Conservation (phyloP, 2,888 invertebrate species). For the Heliconius sara region DNA sequence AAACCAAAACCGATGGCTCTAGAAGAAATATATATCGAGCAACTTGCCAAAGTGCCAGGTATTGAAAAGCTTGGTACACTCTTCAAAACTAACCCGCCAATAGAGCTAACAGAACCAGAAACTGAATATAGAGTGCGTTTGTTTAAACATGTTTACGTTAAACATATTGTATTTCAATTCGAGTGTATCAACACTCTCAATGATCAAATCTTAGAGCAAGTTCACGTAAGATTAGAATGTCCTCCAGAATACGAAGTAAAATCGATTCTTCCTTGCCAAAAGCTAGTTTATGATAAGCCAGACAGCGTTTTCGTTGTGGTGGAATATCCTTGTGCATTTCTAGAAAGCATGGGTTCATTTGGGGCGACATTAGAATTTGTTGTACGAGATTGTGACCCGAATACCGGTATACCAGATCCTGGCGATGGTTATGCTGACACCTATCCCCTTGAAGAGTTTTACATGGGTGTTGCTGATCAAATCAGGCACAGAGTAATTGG, state of each 20-base stretch:
- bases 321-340: conserved; percentile 79
- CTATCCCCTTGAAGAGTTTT: conserved; percentile 95
- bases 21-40: conserved; percentile 94
- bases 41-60: conserved; percentile 91
- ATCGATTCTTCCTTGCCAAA: conserved; percentile 88
- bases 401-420: conserved; percentile 95
- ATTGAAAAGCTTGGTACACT: conserved; percentile 93
- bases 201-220: conserved; percentile 97
- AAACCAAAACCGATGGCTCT: conserved; percentile 93
- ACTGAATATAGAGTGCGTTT: conserved; percentile 97
- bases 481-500: conserved; percentile 63
- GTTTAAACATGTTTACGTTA: conserved; percentile 94
- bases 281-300: conserved; percentile 93
- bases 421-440: conserved; percentile 99
- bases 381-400: conserved; percentile 98
- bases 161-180: conserved; percentile 96
- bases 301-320: conserved; percentile 93
- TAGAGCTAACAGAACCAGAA: conserved; percentile 98
- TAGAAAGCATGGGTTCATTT: conserved; percentile 91
- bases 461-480: conserved; percentile 73
- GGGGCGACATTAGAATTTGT: conserved; percentile 95
- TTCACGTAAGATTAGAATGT: conserved; percentile 93
- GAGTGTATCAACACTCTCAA: conserved; percentile 98
- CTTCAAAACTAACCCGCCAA: conserved; percentile 93
- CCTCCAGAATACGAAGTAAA: conserved; percentile 91